Base-by-base conservation (phyloP, 1,140 invertebrate species). In the Acyrthosiphon pisum region DNA sequence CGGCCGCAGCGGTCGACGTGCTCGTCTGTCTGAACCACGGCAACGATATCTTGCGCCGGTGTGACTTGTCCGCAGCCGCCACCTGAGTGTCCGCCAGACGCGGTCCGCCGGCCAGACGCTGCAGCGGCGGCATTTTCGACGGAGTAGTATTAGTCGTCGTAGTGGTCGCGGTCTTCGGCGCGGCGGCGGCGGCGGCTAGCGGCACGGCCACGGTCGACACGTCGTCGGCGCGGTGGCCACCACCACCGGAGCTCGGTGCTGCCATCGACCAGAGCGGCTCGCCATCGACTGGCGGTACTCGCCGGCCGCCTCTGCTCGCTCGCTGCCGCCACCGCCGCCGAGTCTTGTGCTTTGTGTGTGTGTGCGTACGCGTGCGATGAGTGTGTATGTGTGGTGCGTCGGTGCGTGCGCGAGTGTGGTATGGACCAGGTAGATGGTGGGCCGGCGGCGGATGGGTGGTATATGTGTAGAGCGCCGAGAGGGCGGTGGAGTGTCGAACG, bases 11-110 rank as follows among this genome's bases (percentile, higher is more conserved):
- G 93, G 96, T 41, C 22, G 91, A 84, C 48, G 91, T 37, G 91
- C 91, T 93, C n/a, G 91, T 96, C 95, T 98, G 97, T 87, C 97
- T 96, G 95, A 98, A 98, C 98, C 98, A 98, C 84, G 98, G 98
- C 94, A 98, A 95, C 83, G 97, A 98, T 94, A 98, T 98, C 95
- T 98, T 98, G 93, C 98, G 96, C 90, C 97, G 94, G 53, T 50
- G 87, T 44, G 94, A 94, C 48, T 94, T 94, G 44, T 93, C 92
- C 90, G 93, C 93, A 53, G 93, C 30, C 88, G 50, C 50, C 88
- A 89, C 88, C 22, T 89, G 91, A 94, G 95, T 95, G 95, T 95
- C 95, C 93, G 94, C 94, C 81, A 93, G 93, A 93, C 87, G 76
- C 60, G 94, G 81, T 23, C 93, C 90, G 94, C 93, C 26, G 37